Percentiles rank a stretch among this genome's conserved stretches.
Evolutionary conservation across 37 sponge, comb jelly and placozoan genomes (phyloP).

Genomic region (Chondrilla cf. caribensis): DNA sequence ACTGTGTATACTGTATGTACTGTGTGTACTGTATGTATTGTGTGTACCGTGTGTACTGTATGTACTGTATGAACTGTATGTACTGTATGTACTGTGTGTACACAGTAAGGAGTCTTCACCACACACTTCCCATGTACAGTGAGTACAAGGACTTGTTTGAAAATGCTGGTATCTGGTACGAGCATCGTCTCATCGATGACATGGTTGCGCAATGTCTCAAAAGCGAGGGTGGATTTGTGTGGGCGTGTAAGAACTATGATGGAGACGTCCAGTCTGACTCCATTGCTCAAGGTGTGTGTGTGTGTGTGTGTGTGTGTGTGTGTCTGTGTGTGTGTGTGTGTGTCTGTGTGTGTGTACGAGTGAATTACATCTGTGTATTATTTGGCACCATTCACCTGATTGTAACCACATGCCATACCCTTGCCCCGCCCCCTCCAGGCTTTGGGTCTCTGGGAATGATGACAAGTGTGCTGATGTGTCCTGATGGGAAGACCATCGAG

Average conservation of each 20-base stretch:
- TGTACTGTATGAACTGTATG: no score
- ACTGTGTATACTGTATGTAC: no score
- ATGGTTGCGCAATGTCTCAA: constrained; percentile 95
- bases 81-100: no score
- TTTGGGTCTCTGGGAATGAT: constrained; percentile 96
- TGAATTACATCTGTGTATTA: no score
- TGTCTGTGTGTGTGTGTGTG: neutral
- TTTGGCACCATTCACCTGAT: no score
- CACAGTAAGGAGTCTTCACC: neutral
- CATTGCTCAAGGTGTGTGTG: constrained; percentile 87
- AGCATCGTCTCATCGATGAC: constrained; percentile 94
- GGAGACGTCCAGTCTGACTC: constrained; percentile 80
- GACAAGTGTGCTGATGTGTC: constrained; percentile 94
- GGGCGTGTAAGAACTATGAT: constrained; percentile 99
- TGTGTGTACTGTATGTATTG: no score
- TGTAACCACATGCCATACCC: neutral
- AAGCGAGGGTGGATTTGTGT: constrained; percentile 94
- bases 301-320: neutral
- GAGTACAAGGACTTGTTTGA: constrained; percentile 80
- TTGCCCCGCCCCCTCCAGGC: constrained; percentile 37
- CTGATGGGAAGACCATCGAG: constrained; percentile 93
- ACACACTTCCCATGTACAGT: no score
- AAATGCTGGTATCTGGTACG: constrained; percentile 90
- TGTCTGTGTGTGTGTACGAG: neutral
- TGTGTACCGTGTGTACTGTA: no score